A percentile compares a stretch with the other conserved stretches of the same genome.
phyloP scores from a whole-genome alignment of 2,888 invertebrate species.

The Autographa pulchrina region DNA sequence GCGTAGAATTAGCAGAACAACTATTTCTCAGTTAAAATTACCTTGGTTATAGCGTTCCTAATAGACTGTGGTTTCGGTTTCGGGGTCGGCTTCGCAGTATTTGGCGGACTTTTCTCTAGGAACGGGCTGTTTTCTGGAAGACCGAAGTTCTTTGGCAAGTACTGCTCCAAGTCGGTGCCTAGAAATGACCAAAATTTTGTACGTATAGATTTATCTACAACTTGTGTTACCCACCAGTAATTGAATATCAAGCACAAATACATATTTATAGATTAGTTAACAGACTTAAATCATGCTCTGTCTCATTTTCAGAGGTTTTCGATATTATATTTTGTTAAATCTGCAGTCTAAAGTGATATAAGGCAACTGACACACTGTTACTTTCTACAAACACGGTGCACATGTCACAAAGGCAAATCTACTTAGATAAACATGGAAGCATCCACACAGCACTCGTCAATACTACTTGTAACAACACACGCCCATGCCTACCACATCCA shows the following conservation, averaged over 20 bases:
- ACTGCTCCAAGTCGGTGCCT: conserved; percentile 90
- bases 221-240: neutral
- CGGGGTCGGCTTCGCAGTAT: conserved; percentile 79
- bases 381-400: conserved; percentile 51
- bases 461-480: conserved; percentile 35
- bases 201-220: conserved; percentile 32
- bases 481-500: conserved; percentile 19
- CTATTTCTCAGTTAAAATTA: conserved; percentile 52
- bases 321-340: conserved; percentile 28
- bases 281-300: conserved; percentile 31
- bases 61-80: conserved; percentile 78
- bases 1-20: conserved; percentile 8
- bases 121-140: conserved; percentile 88
- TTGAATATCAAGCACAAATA: conserved; percentile 23
- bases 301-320: neutral
- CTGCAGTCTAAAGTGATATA: conserved; percentile 32
- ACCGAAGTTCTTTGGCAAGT: conserved; percentile 91
- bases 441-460: conserved; percentile 22
- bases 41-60: conserved; percentile 80
- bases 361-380: conserved; percentile 37
- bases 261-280: conserved; percentile 16
- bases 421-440: conserved; percentile 37
- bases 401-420: conserved; percentile 44
- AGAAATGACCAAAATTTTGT: conserved; percentile 64
- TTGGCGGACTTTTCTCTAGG: conserved; percentile 86